phyloP scores from a whole-genome alignment of 2,888 invertebrate genomes.

The Ellobium chinense region DNA sequence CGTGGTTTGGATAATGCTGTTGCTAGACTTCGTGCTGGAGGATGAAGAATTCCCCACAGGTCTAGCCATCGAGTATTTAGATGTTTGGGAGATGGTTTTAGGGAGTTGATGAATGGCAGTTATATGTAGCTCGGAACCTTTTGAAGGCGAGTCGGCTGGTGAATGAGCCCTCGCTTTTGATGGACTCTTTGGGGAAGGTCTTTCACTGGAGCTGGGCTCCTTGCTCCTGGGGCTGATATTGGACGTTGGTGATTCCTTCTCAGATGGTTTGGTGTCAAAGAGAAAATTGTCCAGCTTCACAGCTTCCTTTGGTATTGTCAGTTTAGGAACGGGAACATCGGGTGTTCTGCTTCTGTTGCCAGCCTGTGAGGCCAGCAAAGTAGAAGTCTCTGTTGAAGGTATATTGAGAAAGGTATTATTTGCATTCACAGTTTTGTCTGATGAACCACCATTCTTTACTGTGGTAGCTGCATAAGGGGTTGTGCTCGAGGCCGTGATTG shows the following conservation, averaged over 20 bases:
- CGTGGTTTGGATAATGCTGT: slow-evolving; percentile 39
- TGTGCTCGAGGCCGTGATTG: not conserved
- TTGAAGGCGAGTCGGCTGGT: not conserved
- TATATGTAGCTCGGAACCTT: not conserved
- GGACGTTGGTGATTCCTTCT: not conserved
- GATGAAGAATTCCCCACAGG: not conserved
- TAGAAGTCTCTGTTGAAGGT: slow-evolving; percentile 1
- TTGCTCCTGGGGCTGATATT: not conserved
- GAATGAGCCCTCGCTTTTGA: not conserved
- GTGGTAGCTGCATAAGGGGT: not conserved
- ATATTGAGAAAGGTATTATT: slow-evolving; percentile 31
- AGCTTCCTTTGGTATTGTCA: slow-evolving; percentile 11
- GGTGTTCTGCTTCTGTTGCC: not conserved
- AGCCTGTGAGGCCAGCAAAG: not conserved
- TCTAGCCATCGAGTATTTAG: slow-evolving; percentile 26
- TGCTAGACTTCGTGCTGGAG: slow-evolving; percentile 30
- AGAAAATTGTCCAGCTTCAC: slow-evolving; percentile 33
- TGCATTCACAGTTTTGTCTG: slow-evolving; percentile 8
- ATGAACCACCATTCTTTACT: not conserved
- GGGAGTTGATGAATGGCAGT: slow-evolving; percentile 37
- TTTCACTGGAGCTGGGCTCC: not conserved
- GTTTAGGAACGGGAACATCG: not conserved
- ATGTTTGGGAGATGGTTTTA: slow-evolving; percentile 37
- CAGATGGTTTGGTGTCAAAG: slow-evolving; percentile 27
- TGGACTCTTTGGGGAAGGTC: not conserved